phyloP scores from a whole-genome alignment of 2,113 vertebrate species.

The Pedionomus torquatus region DNA sequence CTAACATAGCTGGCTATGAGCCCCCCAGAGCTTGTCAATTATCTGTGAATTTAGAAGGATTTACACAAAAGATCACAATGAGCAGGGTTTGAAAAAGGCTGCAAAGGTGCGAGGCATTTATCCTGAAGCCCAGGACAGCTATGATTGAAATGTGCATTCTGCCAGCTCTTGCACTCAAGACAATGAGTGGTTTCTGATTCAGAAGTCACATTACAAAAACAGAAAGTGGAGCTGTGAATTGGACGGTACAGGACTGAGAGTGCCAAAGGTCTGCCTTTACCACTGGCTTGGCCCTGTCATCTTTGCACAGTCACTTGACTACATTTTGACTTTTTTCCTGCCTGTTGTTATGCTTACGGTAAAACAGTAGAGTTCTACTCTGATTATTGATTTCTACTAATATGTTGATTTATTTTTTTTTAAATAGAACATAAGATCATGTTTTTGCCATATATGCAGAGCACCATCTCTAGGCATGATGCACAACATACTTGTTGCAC shows the following conservation, averaged over 20 bases:
- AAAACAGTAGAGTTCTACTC: not conserved
- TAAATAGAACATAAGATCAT: not conserved
- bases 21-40: slow-evolving; percentile 22
- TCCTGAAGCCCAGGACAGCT: not conserved
- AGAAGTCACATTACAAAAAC: not conserved
- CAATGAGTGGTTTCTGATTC: not conserved
- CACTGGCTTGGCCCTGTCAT: not conserved
- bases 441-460: not conserved
- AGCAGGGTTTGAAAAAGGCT: not conserved
- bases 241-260: not conserved
- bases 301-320: not conserved
- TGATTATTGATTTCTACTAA: not conserved
- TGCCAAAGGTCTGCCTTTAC: not conserved
- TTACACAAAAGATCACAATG: slow-evolving; percentile 28
- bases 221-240: not conserved
- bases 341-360: not conserved
- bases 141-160: not conserved
- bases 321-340: not conserved
- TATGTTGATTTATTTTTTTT: no score
- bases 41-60: slow-evolving; percentile 31
- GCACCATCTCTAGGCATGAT: not conserved
- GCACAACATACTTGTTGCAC: not conserved
- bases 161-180: not conserved
- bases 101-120: slow-evolving; percentile 3
- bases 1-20: not conserved